Evolutionary conservation across 2,888 invertebrate genomes (phyloP).

Genomic region (Pristionchus arcanus): DNA sequence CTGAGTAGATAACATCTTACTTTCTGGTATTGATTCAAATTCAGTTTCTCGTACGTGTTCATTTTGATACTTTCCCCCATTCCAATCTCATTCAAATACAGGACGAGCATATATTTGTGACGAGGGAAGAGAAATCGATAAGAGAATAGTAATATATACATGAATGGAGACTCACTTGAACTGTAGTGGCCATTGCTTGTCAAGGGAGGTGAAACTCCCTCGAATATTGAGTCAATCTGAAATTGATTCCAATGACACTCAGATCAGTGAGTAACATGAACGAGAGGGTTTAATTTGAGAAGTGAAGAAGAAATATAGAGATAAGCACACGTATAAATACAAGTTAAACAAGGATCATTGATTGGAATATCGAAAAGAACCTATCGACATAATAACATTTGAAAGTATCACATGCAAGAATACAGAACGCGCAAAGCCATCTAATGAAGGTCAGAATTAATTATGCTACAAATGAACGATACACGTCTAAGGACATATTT

Average conservation of each 20-base stretch:
- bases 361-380: neutral
- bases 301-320: conserved; percentile 24
- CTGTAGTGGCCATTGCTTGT: conserved; percentile 14
- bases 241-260: neutral
- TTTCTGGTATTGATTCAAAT: neutral
- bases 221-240: conserved; percentile 16
- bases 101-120: neutral
- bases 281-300: neutral
- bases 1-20: conserved; percentile 54
- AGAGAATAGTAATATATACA: neutral
- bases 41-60: neutral
- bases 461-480: too few species aligned
- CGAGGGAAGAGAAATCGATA: conserved; percentile 13
- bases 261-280: neutral
- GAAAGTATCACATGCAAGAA: neutral
- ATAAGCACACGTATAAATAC: conserved; percentile 29
- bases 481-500: too few species aligned
- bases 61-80: neutral
- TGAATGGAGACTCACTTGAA: conserved; percentile 30
- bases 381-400: neutral
- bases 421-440: too few species aligned
- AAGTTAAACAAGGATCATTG: neutral
- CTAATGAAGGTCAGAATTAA: too few species aligned
- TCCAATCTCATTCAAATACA: conserved; percentile 11
- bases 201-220: conserved; percentile 30